Conservation (phyloP, 1,140 invertebrate species). For the Cyphomyrmex costatus region DNA sequence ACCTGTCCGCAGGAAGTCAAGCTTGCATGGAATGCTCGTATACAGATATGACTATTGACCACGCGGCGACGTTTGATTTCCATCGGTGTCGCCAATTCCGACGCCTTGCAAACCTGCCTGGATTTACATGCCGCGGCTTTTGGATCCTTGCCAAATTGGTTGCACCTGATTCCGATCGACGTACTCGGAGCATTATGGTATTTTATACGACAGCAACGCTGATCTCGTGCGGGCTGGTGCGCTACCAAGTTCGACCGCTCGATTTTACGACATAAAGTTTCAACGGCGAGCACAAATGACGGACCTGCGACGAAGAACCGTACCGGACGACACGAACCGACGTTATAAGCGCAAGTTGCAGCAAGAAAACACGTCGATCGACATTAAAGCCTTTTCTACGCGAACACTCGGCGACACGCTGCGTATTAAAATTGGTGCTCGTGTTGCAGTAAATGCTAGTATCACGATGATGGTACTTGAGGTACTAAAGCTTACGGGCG, state of each 20-base stretch:
- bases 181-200: slow-evolving; percentile 77
- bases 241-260: slow-evolving; percentile 75
- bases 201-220: slow-evolving; percentile 76
- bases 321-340: slow-evolving; percentile 25
- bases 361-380: slow-evolving; percentile 40
- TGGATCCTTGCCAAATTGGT: slow-evolving; percentile 81
- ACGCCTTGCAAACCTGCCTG: slow-evolving; percentile 72
- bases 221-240: slow-evolving; percentile 56
- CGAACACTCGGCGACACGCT: slow-evolving; percentile 1
- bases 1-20: slow-evolving; percentile 61
- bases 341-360: slow-evolving; percentile 41
- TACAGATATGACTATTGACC: slow-evolving; percentile 61
- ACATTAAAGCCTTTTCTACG: slow-evolving; percentile 28
- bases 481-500: slow-evolving; percentile 23
- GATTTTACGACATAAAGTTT: slow-evolving; percentile 81
- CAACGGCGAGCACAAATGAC: slow-evolving; percentile 77
- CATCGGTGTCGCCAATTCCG: slow-evolving; percentile 66
- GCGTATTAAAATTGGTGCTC: slow-evolving; percentile 21
- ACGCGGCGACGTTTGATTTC: slow-evolving; percentile 69
- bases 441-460: slow-evolving; percentile 3
- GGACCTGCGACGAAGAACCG: slow-evolving; percentile 73
- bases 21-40: slow-evolving; percentile 32
- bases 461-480: slow-evolving; percentile 4
- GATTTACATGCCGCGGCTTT: slow-evolving; percentile 77
- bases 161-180: slow-evolving; percentile 83